Conservation (phyloP, 2,888 invertebrate species). For the Alviniconcha strummeri region DNA sequence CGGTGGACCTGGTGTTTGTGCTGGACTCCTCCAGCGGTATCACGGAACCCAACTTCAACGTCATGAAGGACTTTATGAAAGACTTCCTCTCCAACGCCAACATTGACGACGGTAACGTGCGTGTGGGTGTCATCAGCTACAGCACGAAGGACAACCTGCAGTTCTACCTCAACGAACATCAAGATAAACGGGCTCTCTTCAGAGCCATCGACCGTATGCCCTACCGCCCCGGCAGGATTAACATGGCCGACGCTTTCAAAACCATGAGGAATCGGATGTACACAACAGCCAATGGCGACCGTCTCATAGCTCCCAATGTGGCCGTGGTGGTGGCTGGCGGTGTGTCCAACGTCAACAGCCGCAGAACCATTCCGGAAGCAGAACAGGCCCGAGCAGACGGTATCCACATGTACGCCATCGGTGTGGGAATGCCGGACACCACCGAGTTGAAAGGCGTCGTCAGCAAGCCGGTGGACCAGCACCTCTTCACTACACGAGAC, state of each 20-base stretch:
- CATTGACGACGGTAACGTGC: conserved; percentile 57
- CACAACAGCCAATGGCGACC: conserved; percentile 54
- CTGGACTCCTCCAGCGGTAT: conserved; percentile 62
- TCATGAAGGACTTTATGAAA: conserved; percentile 53
- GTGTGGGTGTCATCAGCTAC: conserved; percentile 47
- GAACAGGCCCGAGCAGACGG: conserved; percentile 40
- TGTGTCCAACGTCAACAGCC: conserved; percentile 59
- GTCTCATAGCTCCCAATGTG: conserved; percentile 50
- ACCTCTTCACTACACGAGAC: conserved; percentile 44
- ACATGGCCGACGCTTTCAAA: conserved; percentile 57
- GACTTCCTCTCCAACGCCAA: conserved; percentile 49
- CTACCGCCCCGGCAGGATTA: conserved; percentile 54
- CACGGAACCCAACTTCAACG: conserved; percentile 53
- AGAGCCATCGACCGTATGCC: conserved; percentile 47
- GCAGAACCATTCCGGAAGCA: conserved; percentile 54
- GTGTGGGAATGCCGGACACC: conserved; percentile 51
- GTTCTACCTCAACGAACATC: conserved; percentile 51
- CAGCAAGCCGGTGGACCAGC: conserved; percentile 43
- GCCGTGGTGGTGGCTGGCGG: conserved; percentile 60
- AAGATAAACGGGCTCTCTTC: conserved; percentile 41
- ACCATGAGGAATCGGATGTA: conserved; percentile 53
- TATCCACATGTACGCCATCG: conserved; percentile 52
- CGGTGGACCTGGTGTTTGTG: conserved; percentile 57
- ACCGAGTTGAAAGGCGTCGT: conserved; percentile 52
- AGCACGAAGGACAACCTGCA: conserved; percentile 47